Evolutionary conservation across 2,113 vertebrate genomes (phyloP).

Genomic region (Colius striatus): DNA sequence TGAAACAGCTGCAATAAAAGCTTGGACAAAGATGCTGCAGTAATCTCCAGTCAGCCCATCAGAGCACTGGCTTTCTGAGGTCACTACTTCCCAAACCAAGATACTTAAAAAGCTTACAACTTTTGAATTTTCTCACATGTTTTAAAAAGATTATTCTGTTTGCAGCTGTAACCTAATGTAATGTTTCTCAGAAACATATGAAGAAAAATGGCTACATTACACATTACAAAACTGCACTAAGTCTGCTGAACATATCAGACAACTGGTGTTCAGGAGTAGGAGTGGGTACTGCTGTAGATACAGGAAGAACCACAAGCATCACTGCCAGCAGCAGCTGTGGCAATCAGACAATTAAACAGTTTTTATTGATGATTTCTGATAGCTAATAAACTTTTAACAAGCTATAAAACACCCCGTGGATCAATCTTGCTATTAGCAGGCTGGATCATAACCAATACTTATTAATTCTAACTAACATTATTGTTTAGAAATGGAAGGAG

Average conservation of each 20-base stretch:
- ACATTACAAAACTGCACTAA: neutral
- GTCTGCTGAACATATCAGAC: neutral
- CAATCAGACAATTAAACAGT: conserved; percentile 52
- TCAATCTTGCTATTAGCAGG: conserved; percentile 45
- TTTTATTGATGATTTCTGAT: conserved; percentile 55
- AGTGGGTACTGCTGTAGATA: neutral
- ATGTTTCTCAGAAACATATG: neutral
- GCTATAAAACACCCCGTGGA: conserved; percentile 32
- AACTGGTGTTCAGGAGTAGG: neutral
- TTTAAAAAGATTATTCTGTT: neutral
- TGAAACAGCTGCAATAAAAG: neutral
- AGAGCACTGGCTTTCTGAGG: neutral
- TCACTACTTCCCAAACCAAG: neutral
- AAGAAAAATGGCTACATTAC: neutral
- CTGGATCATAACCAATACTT: conserved; percentile 45
- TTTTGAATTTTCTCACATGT: neutral
- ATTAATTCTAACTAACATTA: conserved; percentile 19
- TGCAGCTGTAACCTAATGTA: neutral
- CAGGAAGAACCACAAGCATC: neutral
- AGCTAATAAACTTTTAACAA: conserved; percentile 63
- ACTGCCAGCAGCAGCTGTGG: conserved; percentile 34
- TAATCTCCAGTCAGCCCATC: neutral
- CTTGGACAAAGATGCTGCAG: neutral
- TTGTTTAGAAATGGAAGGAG: neutral
- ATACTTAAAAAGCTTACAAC: neutral